A percentile compares a stretch with the other conserved stretches of the same genome.
Conservation (phyloP, 2,888 invertebrate genomes). For the Myopa testacea region DNA sequence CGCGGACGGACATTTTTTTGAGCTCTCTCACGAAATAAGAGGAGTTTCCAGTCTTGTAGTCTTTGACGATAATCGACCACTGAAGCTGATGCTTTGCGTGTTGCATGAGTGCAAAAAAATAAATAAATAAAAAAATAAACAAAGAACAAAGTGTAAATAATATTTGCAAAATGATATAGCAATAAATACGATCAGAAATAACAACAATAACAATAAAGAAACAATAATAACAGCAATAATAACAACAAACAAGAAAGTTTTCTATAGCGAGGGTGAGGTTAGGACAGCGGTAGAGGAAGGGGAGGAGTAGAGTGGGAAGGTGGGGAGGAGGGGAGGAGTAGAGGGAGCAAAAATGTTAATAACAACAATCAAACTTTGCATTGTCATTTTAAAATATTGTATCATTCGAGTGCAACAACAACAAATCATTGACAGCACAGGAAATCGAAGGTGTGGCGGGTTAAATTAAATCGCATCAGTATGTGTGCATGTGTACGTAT, state of each 20-base stretch:
- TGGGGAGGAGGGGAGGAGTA: background rate
- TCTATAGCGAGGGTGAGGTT: too few species aligned
- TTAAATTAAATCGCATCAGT: too few species aligned
- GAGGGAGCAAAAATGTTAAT: background rate
- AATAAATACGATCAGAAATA: background rate
- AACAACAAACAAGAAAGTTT: background rate
- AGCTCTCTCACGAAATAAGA: too few species aligned
- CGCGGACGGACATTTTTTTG: too few species aligned
- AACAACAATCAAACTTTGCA: background rate
- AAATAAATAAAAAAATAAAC: background rate
- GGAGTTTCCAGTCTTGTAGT: too few species aligned
- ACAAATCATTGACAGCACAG: background rate
- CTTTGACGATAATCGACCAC: background rate
- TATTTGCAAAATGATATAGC: constrained; percentile 8
- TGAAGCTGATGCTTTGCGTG: background rate
- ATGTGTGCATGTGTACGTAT: too few species aligned
- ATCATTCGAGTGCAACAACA: background rate
- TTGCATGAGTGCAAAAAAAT: background rate
- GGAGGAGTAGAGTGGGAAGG: too few species aligned
- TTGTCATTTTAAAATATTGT: background rate
- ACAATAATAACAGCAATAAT: background rate
- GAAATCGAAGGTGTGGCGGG: background rate
- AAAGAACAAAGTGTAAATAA: constrained; percentile 8
- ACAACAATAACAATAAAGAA: background rate
- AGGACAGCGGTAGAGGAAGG: too few species aligned